These are phyloP conservation scores for Metopolophium dirhodum DNA, from an alignment of 1,140 invertebrate genomes.

Conservation along the genomic window DNA sequence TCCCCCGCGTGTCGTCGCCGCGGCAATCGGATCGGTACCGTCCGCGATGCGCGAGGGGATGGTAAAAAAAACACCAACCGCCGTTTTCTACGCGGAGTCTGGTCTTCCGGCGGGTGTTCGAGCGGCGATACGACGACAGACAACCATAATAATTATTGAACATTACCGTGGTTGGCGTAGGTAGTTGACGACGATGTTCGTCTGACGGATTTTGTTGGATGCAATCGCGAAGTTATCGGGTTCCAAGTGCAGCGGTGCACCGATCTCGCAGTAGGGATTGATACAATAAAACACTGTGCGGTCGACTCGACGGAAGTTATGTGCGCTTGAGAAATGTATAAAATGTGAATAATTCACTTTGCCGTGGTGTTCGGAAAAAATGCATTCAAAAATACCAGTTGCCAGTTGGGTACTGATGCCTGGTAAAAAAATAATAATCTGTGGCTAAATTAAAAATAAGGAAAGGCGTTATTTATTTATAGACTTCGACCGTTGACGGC, in stretches of 20 bases:
- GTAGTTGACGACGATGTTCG: too few relatives aligned
- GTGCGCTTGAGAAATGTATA: too few relatives aligned
- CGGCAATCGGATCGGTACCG: background rate
- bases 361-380: too few relatives aligned
- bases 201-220: too few relatives aligned
- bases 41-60: background rate
- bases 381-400: background rate
- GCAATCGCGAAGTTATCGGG: background rate
- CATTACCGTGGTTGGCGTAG: too few relatives aligned
- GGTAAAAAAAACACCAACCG: background rate
- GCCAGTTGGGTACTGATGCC: background rate
- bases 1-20: background rate
- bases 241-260: background rate
- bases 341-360: too few relatives aligned
- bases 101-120: background rate
- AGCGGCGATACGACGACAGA: too few relatives aligned
- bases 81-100: background rate
- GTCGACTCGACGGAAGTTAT: too few relatives aligned
- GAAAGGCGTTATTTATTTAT: background rate
- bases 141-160: background rate
- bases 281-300: too few relatives aligned
- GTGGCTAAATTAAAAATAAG: too few relatives aligned
- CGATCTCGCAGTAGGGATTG: background rate
- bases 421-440: background rate
- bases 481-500: background rate